phyloP scores from a whole-genome alignment of 2,113 vertebrate genomes.

The Casuarius casuarius region DNA sequence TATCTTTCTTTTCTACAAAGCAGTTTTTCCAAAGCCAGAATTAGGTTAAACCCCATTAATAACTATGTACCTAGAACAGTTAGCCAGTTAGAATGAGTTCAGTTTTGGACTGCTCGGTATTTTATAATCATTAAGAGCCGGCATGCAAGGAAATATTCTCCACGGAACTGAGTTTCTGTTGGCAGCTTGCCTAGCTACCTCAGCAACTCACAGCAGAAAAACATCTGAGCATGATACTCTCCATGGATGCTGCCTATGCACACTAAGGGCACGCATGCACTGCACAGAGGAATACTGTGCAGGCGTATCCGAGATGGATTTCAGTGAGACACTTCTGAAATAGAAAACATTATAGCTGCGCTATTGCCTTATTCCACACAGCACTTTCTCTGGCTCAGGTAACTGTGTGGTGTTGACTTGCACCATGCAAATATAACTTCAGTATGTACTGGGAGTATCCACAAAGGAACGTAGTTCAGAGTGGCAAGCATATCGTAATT shows the following conservation, averaged over 20 bases:
- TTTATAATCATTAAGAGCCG: background rate
- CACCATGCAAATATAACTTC: background rate
- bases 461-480: background rate
- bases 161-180: background rate
- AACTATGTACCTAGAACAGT: background rate
- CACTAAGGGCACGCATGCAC: background rate
- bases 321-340: background rate
- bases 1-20: background rate
- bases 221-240: background rate
- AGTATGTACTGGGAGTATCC: background rate
- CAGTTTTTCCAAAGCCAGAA: background rate
- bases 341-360: background rate
- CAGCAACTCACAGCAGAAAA: background rate
- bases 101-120: background rate
- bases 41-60: slow-evolving; percentile 26
- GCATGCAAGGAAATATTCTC: background rate
- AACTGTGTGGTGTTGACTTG: background rate
- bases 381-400: background rate
- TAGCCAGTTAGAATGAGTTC: slow-evolving; percentile 19
- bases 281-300: background rate
- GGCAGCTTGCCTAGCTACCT: background rate
- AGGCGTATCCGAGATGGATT: background rate
- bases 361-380: background rate
- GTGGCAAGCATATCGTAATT: background rate
- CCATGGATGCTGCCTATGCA: background rate